Evolutionary conservation across 2,888 invertebrate species (phyloP), one percentile per base, ranked within the genome.

Genomic region (Nemotelus pantherinus): DNA sequence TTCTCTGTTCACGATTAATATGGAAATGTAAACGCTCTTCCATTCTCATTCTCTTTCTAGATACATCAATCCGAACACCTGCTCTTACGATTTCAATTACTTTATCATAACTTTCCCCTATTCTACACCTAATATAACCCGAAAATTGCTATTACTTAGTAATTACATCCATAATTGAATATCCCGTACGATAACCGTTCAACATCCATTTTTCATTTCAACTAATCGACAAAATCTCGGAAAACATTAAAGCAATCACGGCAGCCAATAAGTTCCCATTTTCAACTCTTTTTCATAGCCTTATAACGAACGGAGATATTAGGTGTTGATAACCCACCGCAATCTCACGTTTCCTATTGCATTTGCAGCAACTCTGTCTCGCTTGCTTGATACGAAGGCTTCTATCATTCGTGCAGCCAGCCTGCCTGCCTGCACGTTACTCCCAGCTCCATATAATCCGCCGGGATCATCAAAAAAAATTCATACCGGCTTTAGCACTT

Each of bases 241-340:
- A 55, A 71, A 53, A 71, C 57, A 71, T 71, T 71, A 71, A 71
- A 71, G 57, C 68, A 68, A 68, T 68, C 50, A 68, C 50, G 68
- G 68, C 71, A 71, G 71, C 71, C 71, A 71, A 71, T 71, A 71
- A 71, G 71, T 71, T 71, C 71, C 5, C 53, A 71, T 71, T 55
- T 71, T 71, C 71, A 71, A 55, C 68, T 71, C 71, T 55, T 71
- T 25, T 71, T 55, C 43, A 71, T 55, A 41, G 71, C 57, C n/a
- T 44, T 57, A 53, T 71, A 43, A 71, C 43, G 53, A 57, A 55
- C 39, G 25, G 55, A 43, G 53, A 71, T 71, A 71, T 57, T 43
- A 71, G 71, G 55, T 71, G 71, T 2, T 71, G 71, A 71, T 71
- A 71, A 57, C 55, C 71, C 71, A 71, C 71, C 71, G 53, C 71